A percentile compares a stretch with the other conserved stretches of the same genome.
Conservation (phyloP, 1,140 invertebrate species). For the Mesaphorura yosii region DNA sequence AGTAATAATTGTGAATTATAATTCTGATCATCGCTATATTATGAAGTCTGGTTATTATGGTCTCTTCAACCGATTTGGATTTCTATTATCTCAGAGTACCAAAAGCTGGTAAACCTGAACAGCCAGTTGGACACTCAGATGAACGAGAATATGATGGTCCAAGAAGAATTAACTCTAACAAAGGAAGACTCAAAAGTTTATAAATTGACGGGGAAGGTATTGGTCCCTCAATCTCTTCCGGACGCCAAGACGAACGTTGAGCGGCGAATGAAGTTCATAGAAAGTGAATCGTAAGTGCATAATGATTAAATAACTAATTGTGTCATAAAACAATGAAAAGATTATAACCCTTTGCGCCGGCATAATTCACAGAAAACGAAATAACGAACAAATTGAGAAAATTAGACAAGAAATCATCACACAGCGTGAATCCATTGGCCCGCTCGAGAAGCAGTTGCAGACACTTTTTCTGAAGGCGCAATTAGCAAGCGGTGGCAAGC, state of each 20-base stretch:
- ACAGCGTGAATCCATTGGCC: slow-evolving; percentile 3
- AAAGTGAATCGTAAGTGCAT: slow-evolving; percentile 12
- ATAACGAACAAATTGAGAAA: neutral
- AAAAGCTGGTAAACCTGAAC: slow-evolving; percentile 10
- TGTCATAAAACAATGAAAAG: neutral
- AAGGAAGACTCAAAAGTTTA: slow-evolving; percentile 9
- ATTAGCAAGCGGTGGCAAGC: no score
- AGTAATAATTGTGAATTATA: neutral
- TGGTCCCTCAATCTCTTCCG: slow-evolving; percentile 9
- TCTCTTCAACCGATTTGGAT: neutral
- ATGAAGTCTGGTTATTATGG: neutral
- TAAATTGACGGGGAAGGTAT: slow-evolving; percentile 4
- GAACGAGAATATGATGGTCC: slow-evolving; percentile 21
- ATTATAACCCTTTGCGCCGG: neutral
- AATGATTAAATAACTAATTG: neutral
- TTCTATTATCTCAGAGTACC: slow-evolving; percentile 10
- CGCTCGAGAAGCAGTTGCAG: slow-evolving; percentile 6
- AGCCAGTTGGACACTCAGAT: slow-evolving; percentile 18
- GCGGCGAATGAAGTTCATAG: slow-evolving; percentile 15
- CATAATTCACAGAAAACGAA: slow-evolving; percentile 9
- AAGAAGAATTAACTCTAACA: slow-evolving; percentile 17
- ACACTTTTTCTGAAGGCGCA: slow-evolving; percentile 3
- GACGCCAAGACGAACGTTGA: slow-evolving; percentile 16
- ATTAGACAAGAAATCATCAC: slow-evolving; percentile 3
- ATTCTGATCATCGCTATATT: neutral